A percentile compares a stretch with the other conserved stretches of the same genome.
Conservation (phyloP, 1,140 invertebrate genomes). For the Halictus rubicundus region DNA sequence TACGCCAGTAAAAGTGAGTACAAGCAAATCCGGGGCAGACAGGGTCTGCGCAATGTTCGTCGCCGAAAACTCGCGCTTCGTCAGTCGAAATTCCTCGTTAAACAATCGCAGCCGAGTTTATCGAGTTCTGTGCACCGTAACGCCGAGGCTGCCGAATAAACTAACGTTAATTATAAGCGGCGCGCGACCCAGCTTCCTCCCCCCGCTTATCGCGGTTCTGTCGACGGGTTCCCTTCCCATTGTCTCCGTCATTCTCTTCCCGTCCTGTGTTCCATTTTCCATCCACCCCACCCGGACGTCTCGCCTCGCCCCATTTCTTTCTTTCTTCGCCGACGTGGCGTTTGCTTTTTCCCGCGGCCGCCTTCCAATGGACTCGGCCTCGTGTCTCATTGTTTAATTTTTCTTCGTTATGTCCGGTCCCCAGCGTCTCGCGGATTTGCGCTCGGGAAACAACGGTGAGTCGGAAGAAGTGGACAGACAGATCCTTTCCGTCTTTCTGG, state of each 20-base stretch:
- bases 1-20: no score
- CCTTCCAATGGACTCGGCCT: constrained; percentile 23
- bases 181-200: constrained; percentile 12
- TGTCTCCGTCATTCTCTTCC: constrained; percentile 32
- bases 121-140: constrained; percentile 30
- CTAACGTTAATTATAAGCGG: constrained; percentile 54
- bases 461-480: not conserved
- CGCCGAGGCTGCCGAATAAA: constrained; percentile 35
- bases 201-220: not conserved
- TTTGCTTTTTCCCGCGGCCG: not conserved
- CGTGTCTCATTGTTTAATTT: constrained; percentile 54
- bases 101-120: constrained; percentile 54
- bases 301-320: constrained; percentile 1
- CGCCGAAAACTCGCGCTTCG: constrained; percentile 7
- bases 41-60: not conserved
- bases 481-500: not conserved
- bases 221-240: constrained; percentile 24
- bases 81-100: constrained; percentile 43
- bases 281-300: not conserved
- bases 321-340: not conserved
- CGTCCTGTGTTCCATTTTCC: not conserved
- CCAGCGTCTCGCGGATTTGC: constrained; percentile 1
- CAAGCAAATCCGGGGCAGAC: no score
- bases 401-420: constrained; percentile 44
- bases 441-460: constrained; percentile 13